Evolutionary conservation across 1,140 invertebrate genomes (phyloP), one percentile per base, ranked within the genome.

Genomic region (Aphelenchoides avenae): DNA sequence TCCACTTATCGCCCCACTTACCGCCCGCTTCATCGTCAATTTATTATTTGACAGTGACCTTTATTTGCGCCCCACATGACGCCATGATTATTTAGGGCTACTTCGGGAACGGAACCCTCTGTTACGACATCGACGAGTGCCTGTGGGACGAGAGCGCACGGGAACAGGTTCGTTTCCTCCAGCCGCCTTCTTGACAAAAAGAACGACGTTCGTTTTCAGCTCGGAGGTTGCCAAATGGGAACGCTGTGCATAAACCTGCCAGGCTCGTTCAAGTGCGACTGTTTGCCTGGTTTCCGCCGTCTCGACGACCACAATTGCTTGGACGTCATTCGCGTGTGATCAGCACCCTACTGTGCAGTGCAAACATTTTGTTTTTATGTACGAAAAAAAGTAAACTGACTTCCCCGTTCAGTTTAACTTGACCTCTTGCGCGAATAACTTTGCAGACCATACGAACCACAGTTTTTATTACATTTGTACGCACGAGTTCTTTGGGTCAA

Each of bases 61-160:
- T 0, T 48, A 36, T 61, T 22, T 29, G 27, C 18, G 58, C 15
- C 5, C 1, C 20, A 5, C 9, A 31, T n/a, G 18, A 9, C 6
- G 20, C 26, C 18, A n/a, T 11, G 2, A 4, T n/a, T 43, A 31
- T 60, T 49, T 20, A 70, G 67, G 68, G 68, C 7, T 70, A 66
- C 33, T 70, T 70, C 37, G 68, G 68, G 9, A 71, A 70, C 40
- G 68, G 68, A 22, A 70, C 61, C 7, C 39, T 31, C 6, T 70
- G 68, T 34, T 70, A 66, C 34, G 68, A 70, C 41, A 49, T 73
- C 15, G 68, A 70, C 52, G 68, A 70, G 33, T 70, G 68, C 43
- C 29, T 69, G 11, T 70, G 62, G 66, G 62, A 70, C 34, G 50
- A 70, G 5, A 36, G 43, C 31, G 66, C 66, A 22, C 34, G 58